Percentiles rank a stretch among this genome's conserved stretches.
Evolutionary conservation across 2,797 vertebrate species (phyloP).

Genomic region (Melanotaenia trifasciata): DNA sequence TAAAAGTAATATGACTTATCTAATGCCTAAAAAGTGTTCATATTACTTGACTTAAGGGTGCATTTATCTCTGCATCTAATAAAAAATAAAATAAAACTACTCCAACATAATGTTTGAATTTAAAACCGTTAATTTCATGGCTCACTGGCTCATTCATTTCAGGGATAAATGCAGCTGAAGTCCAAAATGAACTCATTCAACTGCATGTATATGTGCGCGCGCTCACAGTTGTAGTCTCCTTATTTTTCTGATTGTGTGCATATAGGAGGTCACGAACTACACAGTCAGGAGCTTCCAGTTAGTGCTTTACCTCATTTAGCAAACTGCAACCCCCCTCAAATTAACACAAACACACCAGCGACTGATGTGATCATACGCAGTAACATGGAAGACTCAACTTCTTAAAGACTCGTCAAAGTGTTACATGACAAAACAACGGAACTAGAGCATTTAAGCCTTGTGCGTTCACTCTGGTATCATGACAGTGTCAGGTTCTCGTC

Average conservation of each 20-base stretch:
- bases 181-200: neutral
- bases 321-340: neutral
- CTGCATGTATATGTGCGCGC: neutral
- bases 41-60: too few species aligned
- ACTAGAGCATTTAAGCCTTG: neutral
- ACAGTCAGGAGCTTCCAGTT: constrained; percentile 60
- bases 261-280: constrained; percentile 53
- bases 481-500: neutral
- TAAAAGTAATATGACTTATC: neutral
- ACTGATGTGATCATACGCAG: neutral
- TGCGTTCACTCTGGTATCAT: neutral
- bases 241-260: neutral
- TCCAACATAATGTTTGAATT: neutral
- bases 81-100: neutral
- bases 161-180: neutral
- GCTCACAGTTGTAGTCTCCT: neutral
- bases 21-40: neutral
- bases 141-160: neutral
- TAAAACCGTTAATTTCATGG: neutral
- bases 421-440: neutral
- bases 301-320: neutral
- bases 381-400: neutral
- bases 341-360: neutral
- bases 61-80: too few species aligned
- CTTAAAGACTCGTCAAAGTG: neutral